Evolutionary conservation across 2,113 vertebrate species (phyloP), one percentile per base, ranked within the genome.

Genomic region (Halichoerus grypus): DNA sequence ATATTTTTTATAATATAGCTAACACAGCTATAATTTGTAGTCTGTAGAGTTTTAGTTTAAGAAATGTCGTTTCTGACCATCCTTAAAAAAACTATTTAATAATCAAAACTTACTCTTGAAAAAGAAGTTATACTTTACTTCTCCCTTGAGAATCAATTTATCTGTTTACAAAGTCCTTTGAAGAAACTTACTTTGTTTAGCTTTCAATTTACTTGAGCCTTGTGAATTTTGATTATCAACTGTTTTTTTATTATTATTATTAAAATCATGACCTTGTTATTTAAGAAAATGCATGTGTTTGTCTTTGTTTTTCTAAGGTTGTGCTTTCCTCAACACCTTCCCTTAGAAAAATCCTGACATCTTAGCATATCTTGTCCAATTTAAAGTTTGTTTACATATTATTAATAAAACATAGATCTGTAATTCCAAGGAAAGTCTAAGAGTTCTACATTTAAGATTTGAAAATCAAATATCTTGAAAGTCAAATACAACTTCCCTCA

Each of bases 101-200:
- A 94, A 82, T 71, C 28, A 92, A 83, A 90, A 69, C 8, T 95
- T 77, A 67, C 14, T 53, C 16, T 79, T 81, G 15, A 67, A 77
- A 77, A 77, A 77, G 26, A 77, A 31, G 42, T 86, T 72, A 31
- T 65, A 39, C 76, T 55, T 95, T 96, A 87, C 79, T 92, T 72
- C 42, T 82, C 22, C 51, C 39, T 9, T 42, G 39, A 92, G 49
- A 79, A 79, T 31, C 18, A 94, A 79, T 92, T 94, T 95, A 51
- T 26, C 80, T 88, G 0, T 91, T 83, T 57, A 81, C 18, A 71
- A 74, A 91, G 33, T 82, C 31, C 42, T 83, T 67, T 94, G 42
- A 86, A 65, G 49, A 1, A 46, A 39, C 0, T 0, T 36, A 63
- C 85, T 63, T 77, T 76, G 7, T 31, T 84, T 59, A 65, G 28